Percentiles rank a stretch among this genome's conserved stretches.
These are phyloP conservation scores for Gnathonemus longibarbis DNA, from an alignment of 2,113 vertebrate species.

Conservation along the genomic window DNA sequence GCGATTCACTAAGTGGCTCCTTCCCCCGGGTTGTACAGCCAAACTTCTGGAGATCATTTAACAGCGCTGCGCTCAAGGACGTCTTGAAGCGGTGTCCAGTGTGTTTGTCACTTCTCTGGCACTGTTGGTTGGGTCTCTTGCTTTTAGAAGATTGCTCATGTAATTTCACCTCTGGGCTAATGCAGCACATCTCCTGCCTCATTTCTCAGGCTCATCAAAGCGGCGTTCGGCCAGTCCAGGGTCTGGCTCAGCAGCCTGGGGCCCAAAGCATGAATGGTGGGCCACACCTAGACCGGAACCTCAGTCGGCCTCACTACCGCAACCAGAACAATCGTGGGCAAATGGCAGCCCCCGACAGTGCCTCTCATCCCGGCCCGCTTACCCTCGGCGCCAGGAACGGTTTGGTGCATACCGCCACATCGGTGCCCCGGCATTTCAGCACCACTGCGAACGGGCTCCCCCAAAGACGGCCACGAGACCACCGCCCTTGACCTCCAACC, in stretches of 20 bases:
- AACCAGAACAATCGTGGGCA: slow-evolving; percentile 36
- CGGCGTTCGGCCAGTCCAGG: slow-evolving; percentile 52
- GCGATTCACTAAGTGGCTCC: neutral
- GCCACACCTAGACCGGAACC: slow-evolving; percentile 54
- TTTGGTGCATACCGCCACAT: slow-evolving; percentile 38
- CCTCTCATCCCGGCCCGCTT: slow-evolving; percentile 38
- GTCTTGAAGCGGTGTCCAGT: neutral
- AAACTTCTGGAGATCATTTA: neutral
- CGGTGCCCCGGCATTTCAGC: slow-evolving; percentile 42
- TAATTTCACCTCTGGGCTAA: neutral
- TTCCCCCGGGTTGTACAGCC: neutral
- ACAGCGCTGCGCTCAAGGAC: neutral
- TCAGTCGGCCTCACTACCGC: slow-evolving; percentile 52
- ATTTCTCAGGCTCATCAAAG: slow-evolving; percentile 64
- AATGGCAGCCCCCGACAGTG: slow-evolving; percentile 19
- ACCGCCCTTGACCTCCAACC: slow-evolving; percentile 54
- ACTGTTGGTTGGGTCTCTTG: neutral
- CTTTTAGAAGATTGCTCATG: neutral
- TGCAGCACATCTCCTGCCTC: neutral
- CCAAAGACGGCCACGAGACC: slow-evolving; percentile 71
- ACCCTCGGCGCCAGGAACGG: slow-evolving; percentile 38
- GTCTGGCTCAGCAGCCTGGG: slow-evolving; percentile 56
- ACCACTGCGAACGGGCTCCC: slow-evolving; percentile 65
- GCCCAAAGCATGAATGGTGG: slow-evolving; percentile 60
- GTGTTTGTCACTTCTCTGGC: neutral